Base-by-base conservation (phyloP, 2,113 vertebrate species). In the Cynopterus brachyotis region DNA sequence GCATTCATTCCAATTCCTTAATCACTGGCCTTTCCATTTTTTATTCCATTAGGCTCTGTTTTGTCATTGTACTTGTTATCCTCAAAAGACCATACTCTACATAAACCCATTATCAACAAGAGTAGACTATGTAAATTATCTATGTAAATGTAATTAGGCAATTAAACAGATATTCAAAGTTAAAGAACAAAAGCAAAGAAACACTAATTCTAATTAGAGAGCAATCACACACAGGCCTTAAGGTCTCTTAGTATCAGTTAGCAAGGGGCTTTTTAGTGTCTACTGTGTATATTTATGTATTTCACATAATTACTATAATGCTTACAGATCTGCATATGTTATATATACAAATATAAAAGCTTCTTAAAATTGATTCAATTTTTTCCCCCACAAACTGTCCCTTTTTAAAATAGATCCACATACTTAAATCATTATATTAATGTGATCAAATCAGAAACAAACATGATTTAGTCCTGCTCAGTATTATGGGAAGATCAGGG, bases 361-460 rank as follows among this genome's bases (percentile, higher is more conserved):
- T 91, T 72, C 69, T 70, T 87, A 93, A 94, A 97, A 93, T 66
- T 91, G 50, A 95, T 87, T 95, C 81, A 47, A 2, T 1, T 60
- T 95, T 69, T n/a, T 22, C 9, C 20, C 4, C 35, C 37, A 79
- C 78, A 86, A 96, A 94, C 32, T 79, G 40, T 62, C 45, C 24
- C 40, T 94, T 69, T 91, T 90, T 91, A 75, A 88, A 91, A 91
- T 69, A 90, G 15, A 24, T 72, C 8, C 70, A 13, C 32, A 94
- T 94, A 53, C 22, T 94, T 94, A 83, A 87, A 86, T 94, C 42
- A 69, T 94, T 96, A 92, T 32, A 96, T 91, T 86, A 97, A 89
- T 85, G 32, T 47, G 91, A 66, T 93, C 59, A 62, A 91, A 45
- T 73, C 66, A 92, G 40, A 91, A 93, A 76, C 73, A 78, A 91